A percentile compares a stretch with the other conserved stretches of the same genome.
These are phyloP conservation scores for Phenganax subtilis DNA, from an alignment of 92 coral and sea anemone species.

Conservation along the genomic window DNA sequence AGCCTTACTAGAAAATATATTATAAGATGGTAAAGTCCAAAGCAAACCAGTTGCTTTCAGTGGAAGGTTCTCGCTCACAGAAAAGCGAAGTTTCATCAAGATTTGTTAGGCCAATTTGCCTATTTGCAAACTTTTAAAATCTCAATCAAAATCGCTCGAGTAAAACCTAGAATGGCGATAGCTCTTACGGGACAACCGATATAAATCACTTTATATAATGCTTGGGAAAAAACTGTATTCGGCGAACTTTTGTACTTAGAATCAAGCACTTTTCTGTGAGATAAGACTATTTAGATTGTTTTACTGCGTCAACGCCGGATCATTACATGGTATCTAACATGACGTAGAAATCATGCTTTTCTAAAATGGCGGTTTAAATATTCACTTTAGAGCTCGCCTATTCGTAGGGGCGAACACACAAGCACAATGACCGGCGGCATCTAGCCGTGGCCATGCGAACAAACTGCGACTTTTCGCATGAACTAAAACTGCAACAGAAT, in stretches of 20 bases:
- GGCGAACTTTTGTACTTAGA: not conserved
- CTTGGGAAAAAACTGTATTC: not conserved
- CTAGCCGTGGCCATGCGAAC: not conserved
- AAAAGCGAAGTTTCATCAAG: not conserved
- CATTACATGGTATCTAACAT: conserved; percentile 16
- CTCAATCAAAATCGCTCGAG: too few species aligned
- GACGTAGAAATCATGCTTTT: not conserved
- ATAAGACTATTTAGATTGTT: conserved; percentile 6
- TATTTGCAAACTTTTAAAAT: not conserved
- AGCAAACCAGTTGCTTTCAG: conserved; percentile 43
- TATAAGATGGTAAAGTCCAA: conserved; percentile 7
- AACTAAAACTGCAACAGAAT: conserved; percentile 10
- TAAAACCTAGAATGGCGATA: too few species aligned
- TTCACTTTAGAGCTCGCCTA: conserved; percentile 2
- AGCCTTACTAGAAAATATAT: conserved; percentile 33
- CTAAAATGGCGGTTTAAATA: conserved; percentile 9
- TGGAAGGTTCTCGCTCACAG: conserved; percentile 1
- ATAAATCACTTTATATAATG: too few species aligned
- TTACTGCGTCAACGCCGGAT: conserved; percentile 30
- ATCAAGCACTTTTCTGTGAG: not conserved
- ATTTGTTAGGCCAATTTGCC: not conserved
- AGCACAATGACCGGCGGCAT: conserved; percentile 12
- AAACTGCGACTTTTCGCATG: conserved; percentile 7
- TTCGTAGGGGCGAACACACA: not conserved
- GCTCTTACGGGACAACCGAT: too few species aligned